Evolutionary conservation across 2,888 invertebrate species (phyloP), one percentile per base, ranked within the genome.

Genomic region (Ophioninae sp.): DNA sequence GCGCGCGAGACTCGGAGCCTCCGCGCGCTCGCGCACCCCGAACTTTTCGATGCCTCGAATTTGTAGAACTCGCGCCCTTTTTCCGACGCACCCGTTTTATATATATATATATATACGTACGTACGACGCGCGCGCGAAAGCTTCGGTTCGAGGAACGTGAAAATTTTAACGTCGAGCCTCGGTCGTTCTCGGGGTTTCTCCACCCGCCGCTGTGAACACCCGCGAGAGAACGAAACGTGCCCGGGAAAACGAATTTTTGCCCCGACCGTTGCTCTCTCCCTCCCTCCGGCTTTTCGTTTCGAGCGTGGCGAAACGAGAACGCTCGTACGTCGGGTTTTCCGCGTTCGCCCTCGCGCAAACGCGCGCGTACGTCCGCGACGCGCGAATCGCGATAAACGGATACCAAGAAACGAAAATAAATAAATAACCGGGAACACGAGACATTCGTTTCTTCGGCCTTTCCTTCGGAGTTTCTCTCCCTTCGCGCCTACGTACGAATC

Each of bases 161-260:
- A 79, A 82, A 82, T 79, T 82, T 82, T 79, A 78, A 79, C 78
- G 61, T 70, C 74, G 30, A 74, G 74, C 64, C 62, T 62, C 56
- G 50, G 72, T 67, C 73, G 41, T 64, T 73, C 41, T 37, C 20
- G 39, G n/a, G 20, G 41, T 17, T 37, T 57, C 23, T 65, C 39
- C 21, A 17, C 13, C 59, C 20, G 50, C 50, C 17, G 13, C 50
- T 17, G 37, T 57, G 64, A 41, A 64, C 74, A 79, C 56, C 81
- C 74, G 65, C 64, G 79, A 82, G 50, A 50, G 69, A 69, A 69
- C 78, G 79, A 78, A 70, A 79, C 74, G 78, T 82, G 78, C 79
- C 56, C 57, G 57, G 82, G 57, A 82, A 82, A 82, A 75, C 78
- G 74, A 82, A 79, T 82, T 79, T 79, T 70, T 70, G 69, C 44